Evolutionary conservation across 2,888 invertebrate species (phyloP), one percentile per base, ranked within the genome.

Genomic region (Caenorhabditis plicata): DNA sequence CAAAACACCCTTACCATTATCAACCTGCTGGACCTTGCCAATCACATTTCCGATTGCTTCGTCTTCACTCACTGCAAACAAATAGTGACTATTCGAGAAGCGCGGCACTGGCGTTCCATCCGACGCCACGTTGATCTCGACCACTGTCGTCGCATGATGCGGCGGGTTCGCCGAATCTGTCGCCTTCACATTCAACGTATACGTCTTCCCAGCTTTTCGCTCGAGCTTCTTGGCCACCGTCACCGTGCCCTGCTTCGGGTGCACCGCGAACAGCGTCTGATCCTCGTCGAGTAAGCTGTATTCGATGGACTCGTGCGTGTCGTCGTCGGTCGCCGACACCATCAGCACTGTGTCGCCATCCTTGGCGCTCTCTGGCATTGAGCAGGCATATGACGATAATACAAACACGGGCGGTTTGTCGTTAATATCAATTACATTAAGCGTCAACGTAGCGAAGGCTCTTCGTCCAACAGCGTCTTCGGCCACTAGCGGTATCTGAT

Each of bases 381-480:
- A 68, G 26, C 60, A 62, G 9, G 67, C 53, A 47, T 69, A 72
- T 35, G 53, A 60, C 8, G 46, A 56, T 20, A 58, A 52, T 4
- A 66, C 58, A 83, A 96, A 96, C 83, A 91, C 91, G 9, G 96
- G 96, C 23, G 93, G 92, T 85, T 94, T 94, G 83, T 95, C 95
- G 83, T 95, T 94, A 83, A 89, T 90, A 83, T 95, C 94, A 22
- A 66, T 46, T 7, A 78, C 68, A 27, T 54, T 36, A 15, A 78
- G 53, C 3, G 69, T 65, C n/a, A 77, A 39, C 0, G 64, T 70
- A 11, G 73, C 58, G 55, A 78, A 77, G 7, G 77, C 75, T 22
- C 63, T 41, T 22, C 70, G 44, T 5, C 69, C 62, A 11, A 58
- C 48, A 2, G 61, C 52, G 52, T 77, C 77, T 39, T 56, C 52